Evolutionary conservation across 2,888 invertebrate species (phyloP).

Genomic region (Campoletis raptor): DNA sequence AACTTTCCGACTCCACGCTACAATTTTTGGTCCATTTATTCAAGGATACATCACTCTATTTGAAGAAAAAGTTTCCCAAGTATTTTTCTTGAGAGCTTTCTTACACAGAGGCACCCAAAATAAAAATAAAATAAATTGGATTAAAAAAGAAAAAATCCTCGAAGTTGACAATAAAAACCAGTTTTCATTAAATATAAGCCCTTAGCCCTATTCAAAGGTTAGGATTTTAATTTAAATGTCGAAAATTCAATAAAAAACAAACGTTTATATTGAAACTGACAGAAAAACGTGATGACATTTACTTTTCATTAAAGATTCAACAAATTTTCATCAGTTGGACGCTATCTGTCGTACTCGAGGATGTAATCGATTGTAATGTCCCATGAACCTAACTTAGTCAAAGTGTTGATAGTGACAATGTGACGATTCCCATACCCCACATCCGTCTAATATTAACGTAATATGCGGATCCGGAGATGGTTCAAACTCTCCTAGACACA

Average conservation of each 20-base stretch:
- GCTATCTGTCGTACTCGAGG: background rate
- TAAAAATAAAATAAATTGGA: too few relatives aligned
- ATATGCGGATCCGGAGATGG: slow-evolving; percentile 1
- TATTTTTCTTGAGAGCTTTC: too few relatives aligned
- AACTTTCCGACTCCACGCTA: background rate
- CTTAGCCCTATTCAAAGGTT: background rate
- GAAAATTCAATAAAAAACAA: too few relatives aligned
- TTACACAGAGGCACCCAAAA: too few relatives aligned
- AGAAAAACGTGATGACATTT: background rate
- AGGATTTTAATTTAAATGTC: too few relatives aligned
- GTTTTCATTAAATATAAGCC: too few relatives aligned
- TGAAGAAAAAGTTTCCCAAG: background rate
- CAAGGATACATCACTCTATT: too few relatives aligned
- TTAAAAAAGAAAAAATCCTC: too few relatives aligned
- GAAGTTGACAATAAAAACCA: too few relatives aligned
- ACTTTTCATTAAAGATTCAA: background rate
- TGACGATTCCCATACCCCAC: background rate
- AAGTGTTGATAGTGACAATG: background rate
- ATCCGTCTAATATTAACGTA: background rate
- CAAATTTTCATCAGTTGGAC: background rate
- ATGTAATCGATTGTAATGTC: background rate
- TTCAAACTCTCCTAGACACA: slow-evolving; percentile 21
- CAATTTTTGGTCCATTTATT: background rate
- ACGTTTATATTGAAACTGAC: background rate
- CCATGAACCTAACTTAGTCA: background rate